Percentiles rank a stretch among this genome's conserved stretches.
These are phyloP conservation scores for Euplexia lucipara DNA, from an alignment of 2,888 invertebrate species.

Conservation along the genomic window DNA sequence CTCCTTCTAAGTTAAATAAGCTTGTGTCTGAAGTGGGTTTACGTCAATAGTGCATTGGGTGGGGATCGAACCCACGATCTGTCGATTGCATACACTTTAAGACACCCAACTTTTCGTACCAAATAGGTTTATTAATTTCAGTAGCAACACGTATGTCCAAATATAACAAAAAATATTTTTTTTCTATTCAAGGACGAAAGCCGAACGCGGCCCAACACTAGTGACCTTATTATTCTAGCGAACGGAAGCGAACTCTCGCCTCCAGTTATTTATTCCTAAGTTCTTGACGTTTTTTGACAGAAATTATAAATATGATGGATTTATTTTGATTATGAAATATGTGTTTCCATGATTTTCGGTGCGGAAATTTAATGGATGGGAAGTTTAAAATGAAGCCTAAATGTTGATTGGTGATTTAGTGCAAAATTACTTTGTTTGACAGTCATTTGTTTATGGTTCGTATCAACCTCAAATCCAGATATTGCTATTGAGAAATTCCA, in stretches of 20 bases:
- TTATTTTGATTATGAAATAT: conserved; percentile 66
- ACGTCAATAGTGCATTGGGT: no score
- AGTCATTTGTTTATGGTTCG: no score
- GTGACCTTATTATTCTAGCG: conserved; percentile 66
- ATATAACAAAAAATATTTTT: neutral
- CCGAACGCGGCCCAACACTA: conserved; percentile 54
- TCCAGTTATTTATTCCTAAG: conserved; percentile 64
- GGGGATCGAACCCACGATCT: no score
- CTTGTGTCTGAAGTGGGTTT: no score
- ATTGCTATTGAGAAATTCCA: no score
- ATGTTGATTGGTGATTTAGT: conserved; percentile 13
- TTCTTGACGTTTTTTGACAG: conserved; percentile 65
- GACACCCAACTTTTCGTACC: no score
- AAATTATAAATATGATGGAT: conserved; percentile 70
- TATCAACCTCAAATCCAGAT: no score
- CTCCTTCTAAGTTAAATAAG: no score
- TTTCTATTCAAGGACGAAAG: conserved; percentile 24
- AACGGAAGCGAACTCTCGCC: conserved; percentile 53
- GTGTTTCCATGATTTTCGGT: conserved; percentile 38
- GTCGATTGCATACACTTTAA: no score
- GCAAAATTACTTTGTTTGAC: conserved; percentile 20
- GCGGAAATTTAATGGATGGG: conserved; percentile 17
- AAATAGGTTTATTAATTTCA: no score
- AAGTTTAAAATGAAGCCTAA: neutral
- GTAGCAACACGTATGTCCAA: neutral